Evolutionary conservation across 1,140 invertebrate genomes (phyloP).

Genomic region (Aradophagus sp.): DNA sequence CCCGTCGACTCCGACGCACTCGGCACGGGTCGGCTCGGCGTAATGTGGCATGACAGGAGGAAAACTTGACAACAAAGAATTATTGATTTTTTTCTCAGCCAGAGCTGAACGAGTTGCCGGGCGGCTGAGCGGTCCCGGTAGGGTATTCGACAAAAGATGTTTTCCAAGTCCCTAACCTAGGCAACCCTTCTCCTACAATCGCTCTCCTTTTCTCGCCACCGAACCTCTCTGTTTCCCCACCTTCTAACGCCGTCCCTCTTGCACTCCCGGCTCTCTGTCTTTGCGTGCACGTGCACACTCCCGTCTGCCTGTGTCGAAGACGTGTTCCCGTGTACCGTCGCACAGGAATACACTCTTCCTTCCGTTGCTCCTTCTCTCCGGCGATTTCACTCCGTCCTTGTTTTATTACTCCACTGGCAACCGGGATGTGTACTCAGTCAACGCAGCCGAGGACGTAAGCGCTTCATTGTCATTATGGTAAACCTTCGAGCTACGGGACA

Average conservation of each 20-base stretch:
- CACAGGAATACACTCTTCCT: constrained; percentile 47
- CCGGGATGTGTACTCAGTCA: constrained; percentile 67
- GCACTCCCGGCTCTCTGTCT: not conserved
- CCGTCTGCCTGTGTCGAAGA: constrained; percentile 54
- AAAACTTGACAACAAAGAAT: constrained; percentile 74
- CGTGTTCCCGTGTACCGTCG: constrained; percentile 29
- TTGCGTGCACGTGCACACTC: constrained; percentile 42
- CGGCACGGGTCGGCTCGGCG: constrained; percentile 49
- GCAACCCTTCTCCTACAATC: constrained; percentile 72
- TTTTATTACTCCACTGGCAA: constrained; percentile 53
- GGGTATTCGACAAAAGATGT: constrained; percentile 75
- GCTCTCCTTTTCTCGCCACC: constrained; percentile 11
- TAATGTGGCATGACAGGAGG: constrained; percentile 71
- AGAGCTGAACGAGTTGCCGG: constrained; percentile 72
- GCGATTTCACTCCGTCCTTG: constrained; percentile 24
- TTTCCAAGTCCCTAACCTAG: constrained; percentile 74
- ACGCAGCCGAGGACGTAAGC: constrained; percentile 70
- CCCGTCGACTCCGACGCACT: constrained; percentile 50
- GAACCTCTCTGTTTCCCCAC: constrained; percentile 10
- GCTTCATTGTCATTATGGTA: constrained; percentile 68
- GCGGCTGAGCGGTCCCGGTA: constrained; percentile 70
- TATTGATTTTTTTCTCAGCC: constrained; percentile 73
- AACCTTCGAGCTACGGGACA: constrained; percentile 65
- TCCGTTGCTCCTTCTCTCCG: constrained; percentile 54
- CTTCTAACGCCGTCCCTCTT: constrained; percentile 10